phyloP scores from a whole-genome alignment of 2,797 vertebrate species.

The Hoplostethus mediterraneus region DNA sequence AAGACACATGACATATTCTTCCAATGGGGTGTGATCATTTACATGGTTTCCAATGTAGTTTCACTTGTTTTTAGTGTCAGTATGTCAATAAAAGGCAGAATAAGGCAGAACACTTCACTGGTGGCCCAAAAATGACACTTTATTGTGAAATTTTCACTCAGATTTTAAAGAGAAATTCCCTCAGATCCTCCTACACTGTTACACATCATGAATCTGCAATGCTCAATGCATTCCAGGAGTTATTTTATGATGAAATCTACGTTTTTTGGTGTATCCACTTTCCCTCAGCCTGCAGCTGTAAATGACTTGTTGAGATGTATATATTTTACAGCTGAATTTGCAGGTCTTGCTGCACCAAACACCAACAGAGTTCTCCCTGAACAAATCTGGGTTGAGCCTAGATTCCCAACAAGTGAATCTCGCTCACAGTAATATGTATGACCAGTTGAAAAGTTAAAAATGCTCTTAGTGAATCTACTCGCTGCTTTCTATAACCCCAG shows the following conservation, averaged over 20 bases:
- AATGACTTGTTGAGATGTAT: neutral
- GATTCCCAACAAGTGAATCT: neutral
- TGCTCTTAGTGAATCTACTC: neutral
- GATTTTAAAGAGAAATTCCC: too few species aligned
- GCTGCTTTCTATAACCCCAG: neutral
- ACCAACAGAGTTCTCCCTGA: conserved; percentile 4
- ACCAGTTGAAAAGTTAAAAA: conserved; percentile 8
- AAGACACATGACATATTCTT: too few species aligned
- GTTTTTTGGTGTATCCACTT: too few species aligned
- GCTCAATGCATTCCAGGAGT: too few species aligned
- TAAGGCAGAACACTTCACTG: neutral
- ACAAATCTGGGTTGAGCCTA: conserved; percentile 13
- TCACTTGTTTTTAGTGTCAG: too few species aligned
- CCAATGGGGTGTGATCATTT: too few species aligned
- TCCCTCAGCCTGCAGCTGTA: neutral
- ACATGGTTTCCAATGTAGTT: too few species aligned
- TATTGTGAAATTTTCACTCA: neutral
- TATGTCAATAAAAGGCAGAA: neutral
- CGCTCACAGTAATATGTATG: conserved; percentile 16
- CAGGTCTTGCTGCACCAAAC: neutral
- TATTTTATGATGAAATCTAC: too few species aligned
- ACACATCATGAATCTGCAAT: too few species aligned
- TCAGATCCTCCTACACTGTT: too few species aligned
- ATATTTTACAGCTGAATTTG: too few species aligned
- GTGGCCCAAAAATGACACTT: neutral